phyloP scores from a whole-genome alignment of 1,140 invertebrate species.

The Camponotus floridanus region DNA sequence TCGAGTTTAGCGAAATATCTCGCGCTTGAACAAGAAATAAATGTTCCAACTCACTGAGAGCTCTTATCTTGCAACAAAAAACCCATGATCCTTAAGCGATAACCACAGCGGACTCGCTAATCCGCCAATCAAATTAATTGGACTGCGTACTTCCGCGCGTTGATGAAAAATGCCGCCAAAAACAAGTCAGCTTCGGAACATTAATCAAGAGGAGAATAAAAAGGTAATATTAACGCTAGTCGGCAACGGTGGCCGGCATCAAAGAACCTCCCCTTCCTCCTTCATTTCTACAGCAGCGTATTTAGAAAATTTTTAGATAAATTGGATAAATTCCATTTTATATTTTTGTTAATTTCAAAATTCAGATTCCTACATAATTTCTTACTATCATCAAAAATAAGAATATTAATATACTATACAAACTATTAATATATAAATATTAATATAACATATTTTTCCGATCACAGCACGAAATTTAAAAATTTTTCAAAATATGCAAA shows the following conservation, averaged over 20 bases:
- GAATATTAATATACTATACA: background rate
- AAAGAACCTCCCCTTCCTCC: conserved; percentile 42
- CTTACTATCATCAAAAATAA: background rate
- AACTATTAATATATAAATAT: conserved; percentile 6
- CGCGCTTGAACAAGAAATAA: conserved; percentile 40
- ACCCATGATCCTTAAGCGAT: conserved; percentile 17
- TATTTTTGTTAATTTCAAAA: background rate
- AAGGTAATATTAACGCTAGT: conserved; percentile 40
- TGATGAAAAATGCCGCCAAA: conserved; percentile 33
- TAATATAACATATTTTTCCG: background rate
- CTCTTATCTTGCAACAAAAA: conserved; percentile 32
- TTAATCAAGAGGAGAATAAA: conserved; percentile 46
- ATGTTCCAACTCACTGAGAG: conserved; percentile 43
- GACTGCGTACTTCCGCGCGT: conserved; percentile 27
- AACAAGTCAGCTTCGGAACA: conserved; percentile 42
- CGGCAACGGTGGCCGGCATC: conserved; percentile 16
- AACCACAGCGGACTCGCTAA: conserved; percentile 2
- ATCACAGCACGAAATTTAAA: background rate
- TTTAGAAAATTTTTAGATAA: background rate
- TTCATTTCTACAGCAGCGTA: conserved; percentile 17
- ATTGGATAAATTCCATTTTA: background rate
- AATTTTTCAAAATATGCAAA: background rate
- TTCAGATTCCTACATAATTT: background rate
- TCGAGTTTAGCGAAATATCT: conserved; percentile 46
- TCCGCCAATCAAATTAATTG: conserved; percentile 48